Evolutionary conservation across 2,113 vertebrate genomes (phyloP).

Genomic region (Campylorhamphus procurvoides): DNA sequence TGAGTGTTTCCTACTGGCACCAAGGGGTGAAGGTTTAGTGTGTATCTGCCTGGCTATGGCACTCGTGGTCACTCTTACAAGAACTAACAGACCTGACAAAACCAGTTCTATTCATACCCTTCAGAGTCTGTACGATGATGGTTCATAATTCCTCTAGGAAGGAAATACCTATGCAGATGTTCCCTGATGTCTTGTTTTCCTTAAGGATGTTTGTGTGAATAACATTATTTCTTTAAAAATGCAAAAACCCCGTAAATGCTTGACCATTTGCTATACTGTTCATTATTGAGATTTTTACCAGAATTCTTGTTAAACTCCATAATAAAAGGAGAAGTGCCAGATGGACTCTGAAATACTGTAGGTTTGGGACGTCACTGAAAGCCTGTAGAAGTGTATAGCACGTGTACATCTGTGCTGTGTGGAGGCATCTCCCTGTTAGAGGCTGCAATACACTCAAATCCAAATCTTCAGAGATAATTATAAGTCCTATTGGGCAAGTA

Average conservation of each 20-base stretch:
- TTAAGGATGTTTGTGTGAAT: background rate
- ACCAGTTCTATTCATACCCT: accelerated
- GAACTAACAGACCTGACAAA: background rate
- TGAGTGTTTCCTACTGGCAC: accelerated
- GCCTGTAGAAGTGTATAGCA: background rate
- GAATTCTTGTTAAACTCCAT: background rate
- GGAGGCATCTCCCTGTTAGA: background rate
- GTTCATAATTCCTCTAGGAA: background rate
- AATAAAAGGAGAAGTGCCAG: background rate
- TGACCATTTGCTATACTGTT: background rate
- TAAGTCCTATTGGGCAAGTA: background rate
- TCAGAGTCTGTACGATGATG: background rate
- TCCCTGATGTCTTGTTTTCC: background rate
- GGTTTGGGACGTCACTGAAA: background rate
- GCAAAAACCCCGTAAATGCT: accelerated
- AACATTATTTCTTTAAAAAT: background rate
- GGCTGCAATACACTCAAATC: background rate
- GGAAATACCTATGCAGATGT: background rate
- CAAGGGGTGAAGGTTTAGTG: accelerated
- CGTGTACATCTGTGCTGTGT: too few relatives aligned
- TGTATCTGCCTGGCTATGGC: background rate
- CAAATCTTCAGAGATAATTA: background rate
- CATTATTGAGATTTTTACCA: background rate
- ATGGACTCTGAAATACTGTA: accelerated
- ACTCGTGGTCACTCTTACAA: accelerated